phyloP scores from a whole-genome alignment of 2,888 invertebrate genomes.

The Drosophila neonasuta region DNA sequence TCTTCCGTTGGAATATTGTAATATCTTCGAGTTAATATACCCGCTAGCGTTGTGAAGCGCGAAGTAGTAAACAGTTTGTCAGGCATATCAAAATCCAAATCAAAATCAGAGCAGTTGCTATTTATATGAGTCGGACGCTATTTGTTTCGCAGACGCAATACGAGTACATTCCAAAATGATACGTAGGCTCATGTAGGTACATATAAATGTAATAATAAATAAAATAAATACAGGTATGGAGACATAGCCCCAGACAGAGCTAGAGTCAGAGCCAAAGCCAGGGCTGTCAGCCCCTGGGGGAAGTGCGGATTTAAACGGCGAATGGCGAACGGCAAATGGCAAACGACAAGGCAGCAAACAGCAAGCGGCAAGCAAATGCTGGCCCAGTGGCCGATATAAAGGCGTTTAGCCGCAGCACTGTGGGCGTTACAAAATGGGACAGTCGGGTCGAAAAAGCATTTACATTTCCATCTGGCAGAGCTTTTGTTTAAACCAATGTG shows the following conservation, averaged over 20 bases:
- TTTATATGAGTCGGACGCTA: constrained; percentile 38
- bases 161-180: constrained; percentile 43
- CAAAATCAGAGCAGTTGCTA: constrained; percentile 49
- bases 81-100: constrained; percentile 60
- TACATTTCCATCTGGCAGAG: constrained; percentile 35
- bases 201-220: constrained; percentile 36
- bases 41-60: constrained; percentile 15
- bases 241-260: constrained; percentile 2
- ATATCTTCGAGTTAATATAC: background rate
- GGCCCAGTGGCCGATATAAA: constrained; percentile 61
- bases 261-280: background rate
- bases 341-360: constrained; percentile 8
- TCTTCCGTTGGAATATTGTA: background rate
- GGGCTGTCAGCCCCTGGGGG: constrained; percentile 18
- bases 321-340: constrained; percentile 16
- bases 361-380: constrained; percentile 10
- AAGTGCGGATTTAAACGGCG: constrained; percentile 17
- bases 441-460: constrained; percentile 40
- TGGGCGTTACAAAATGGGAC: constrained; percentile 65
- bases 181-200: constrained; percentile 34
- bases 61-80: constrained; percentile 50
- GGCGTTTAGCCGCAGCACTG: constrained; percentile 51
- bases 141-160: constrained; percentile 45
- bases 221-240: constrained; percentile 41
- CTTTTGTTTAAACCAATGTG: constrained; percentile 38